These are phyloP conservation scores for Hecatera dysodea DNA, from an alignment of 2,888 invertebrate genomes.

Conservation along the genomic window DNA sequence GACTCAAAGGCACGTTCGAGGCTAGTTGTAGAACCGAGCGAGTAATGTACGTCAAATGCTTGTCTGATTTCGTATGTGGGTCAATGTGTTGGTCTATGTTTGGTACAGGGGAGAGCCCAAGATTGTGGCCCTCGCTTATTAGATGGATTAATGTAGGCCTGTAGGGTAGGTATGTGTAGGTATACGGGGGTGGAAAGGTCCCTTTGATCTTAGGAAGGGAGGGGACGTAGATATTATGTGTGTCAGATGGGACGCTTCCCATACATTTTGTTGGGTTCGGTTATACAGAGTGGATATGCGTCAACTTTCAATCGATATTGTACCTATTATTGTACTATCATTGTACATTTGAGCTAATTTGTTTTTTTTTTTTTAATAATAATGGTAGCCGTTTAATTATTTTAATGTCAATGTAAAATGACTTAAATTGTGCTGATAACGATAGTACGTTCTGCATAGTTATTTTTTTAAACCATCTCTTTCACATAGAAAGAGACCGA, in stretches of 20 bases:
- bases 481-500: too few relatives aligned
- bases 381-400: not conserved
- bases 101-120: conserved; percentile 39
- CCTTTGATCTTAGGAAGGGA: conserved; percentile 53
- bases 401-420: not conserved
- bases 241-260: conserved; percentile 41
- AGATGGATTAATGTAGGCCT: conserved; percentile 55
- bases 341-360: not conserved
- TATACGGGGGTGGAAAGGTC: conserved; percentile 28
- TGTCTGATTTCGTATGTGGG: conserved; percentile 60
- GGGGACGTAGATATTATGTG: conserved; percentile 27
- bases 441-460: not conserved
- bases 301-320: not conserved
- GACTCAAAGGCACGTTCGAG: conserved; percentile 2
- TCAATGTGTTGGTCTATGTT: conserved; percentile 54
- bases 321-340: too few relatives aligned
- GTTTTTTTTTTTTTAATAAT: not conserved
- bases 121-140: conserved; percentile 54
- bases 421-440: not conserved
- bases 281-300: not conserved
- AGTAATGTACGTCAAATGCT: conserved; percentile 56
- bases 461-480: not conserved
- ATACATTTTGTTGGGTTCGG: conserved; percentile 8
- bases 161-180: conserved; percentile 27
- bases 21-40: not conserved